phyloP scores from a whole-genome alignment of 2,113 vertebrate genomes.

The Sylvilagus bachmani region DNA sequence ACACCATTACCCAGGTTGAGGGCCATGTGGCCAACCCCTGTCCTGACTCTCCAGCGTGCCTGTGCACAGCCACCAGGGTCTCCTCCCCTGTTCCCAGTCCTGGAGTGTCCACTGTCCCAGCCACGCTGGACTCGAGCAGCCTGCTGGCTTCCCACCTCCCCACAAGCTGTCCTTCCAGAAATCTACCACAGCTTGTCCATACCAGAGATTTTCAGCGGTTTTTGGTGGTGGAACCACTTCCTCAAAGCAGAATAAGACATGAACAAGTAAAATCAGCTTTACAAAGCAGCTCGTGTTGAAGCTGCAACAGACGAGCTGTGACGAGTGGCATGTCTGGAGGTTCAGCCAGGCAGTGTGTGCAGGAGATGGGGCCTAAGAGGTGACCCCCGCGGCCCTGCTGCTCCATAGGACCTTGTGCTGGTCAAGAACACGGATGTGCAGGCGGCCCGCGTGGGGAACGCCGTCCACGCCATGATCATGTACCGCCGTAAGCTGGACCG shows the following conservation, averaged over 20 bases:
- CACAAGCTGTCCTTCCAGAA: background rate
- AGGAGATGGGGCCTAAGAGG: background rate
- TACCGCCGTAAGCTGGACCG: conserved; percentile 96
- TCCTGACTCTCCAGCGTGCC: background rate
- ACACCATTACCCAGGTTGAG: background rate
- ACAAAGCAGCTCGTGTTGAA: background rate
- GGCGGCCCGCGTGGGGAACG: conserved; percentile 93
- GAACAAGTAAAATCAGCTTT: background rate
- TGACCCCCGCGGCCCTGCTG: background rate
- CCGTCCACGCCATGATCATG: conserved; percentile 93
- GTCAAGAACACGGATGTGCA: conserved; percentile 89
- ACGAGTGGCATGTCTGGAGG: background rate
- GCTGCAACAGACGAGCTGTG: background rate
- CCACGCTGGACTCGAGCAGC: no score
- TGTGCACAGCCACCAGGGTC: background rate
- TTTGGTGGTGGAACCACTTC: background rate
- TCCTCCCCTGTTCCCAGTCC: background rate
- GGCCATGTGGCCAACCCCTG: background rate
- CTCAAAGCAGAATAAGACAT: conserved; percentile 3
- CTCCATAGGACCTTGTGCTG: conserved; percentile 92
- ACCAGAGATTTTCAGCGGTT: background rate
- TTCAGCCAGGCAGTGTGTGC: background rate
- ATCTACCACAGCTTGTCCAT: conserved; percentile 74
- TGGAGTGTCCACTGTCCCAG: background rate
- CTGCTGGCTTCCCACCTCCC: background rate